Percentiles rank a stretch among this genome's conserved stretches.
Evolutionary conservation across 2,888 invertebrate genomes (phyloP).

Genomic region (Leptinotarsa juncta): DNA sequence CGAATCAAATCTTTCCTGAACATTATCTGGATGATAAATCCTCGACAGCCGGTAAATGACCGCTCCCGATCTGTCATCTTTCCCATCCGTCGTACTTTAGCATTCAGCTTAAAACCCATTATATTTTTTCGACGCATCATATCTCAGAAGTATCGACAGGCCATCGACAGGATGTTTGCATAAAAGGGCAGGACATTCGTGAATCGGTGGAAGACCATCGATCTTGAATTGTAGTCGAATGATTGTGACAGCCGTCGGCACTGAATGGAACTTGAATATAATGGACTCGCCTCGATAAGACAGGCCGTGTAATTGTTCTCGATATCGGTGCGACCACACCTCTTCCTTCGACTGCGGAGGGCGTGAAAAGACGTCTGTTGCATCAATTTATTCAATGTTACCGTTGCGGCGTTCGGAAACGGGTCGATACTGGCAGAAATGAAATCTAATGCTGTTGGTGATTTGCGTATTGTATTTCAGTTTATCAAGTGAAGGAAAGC

Average conservation of each 20-base stretch:
- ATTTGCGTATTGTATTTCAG: constrained; percentile 15
- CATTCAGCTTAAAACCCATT: constrained; percentile 37
- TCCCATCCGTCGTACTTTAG: background rate
- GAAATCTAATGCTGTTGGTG: constrained; percentile 1
- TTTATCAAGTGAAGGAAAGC: background rate
- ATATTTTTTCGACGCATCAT: constrained; percentile 49
- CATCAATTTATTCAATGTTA: constrained; percentile 39
- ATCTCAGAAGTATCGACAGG: constrained; percentile 49
- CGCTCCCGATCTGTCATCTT: constrained; percentile 7
- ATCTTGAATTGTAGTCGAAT: constrained; percentile 62
- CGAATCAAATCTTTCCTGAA: background rate
- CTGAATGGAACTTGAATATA: constrained; percentile 60
- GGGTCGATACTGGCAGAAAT: constrained; percentile 31
- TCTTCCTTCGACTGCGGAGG: constrained; percentile 42
- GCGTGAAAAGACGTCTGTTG: constrained; percentile 45
- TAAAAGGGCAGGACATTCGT: constrained; percentile 55
- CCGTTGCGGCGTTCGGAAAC: constrained; percentile 32
- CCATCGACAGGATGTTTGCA: constrained; percentile 60
- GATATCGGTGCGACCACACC: constrained; percentile 49
- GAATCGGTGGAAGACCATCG: constrained; percentile 57
- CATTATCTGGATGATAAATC: constrained; percentile 1
- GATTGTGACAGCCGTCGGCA: constrained; percentile 61
- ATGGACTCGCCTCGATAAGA: constrained; percentile 59
- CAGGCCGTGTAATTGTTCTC: constrained; percentile 61
- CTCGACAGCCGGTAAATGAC: constrained; percentile 13